Base-by-base conservation (phyloP, 2,888 invertebrate species). In the Oxytorus armatus region DNA sequence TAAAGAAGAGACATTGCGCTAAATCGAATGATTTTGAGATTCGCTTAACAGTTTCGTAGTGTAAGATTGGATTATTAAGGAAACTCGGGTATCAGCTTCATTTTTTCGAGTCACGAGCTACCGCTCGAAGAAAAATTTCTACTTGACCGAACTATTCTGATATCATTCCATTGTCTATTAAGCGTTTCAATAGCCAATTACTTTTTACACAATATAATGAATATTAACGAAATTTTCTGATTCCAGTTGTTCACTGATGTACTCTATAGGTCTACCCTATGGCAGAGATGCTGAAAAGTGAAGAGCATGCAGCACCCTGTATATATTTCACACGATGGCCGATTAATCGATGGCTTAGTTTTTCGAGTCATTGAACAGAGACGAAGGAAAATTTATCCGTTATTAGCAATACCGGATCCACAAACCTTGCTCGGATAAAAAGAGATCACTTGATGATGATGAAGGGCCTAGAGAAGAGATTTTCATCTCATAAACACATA, bases 291-390 rank as follows among this genome's bases (percentile, higher is more conserved):
- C n/a, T 21, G 59, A 2, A 33, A 36, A 21, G 11, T 2, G 33
- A 5, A 29, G 16, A 29, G 39, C 29, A 72, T n/a, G 72, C 39
- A 23, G 23, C 51, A 3, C 23, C 66, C 51, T 14, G 57, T 29
- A 44, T 44, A 25, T 49, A 49, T 29, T 25, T 2, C 33, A 42
- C 44, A 55, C 10, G 42, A 29, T n/a, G 39, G 29, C 7, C 61
- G 61, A 66, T 73, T 72, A 72, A 79, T 78, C 78, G 74, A 73
- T 79, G 79, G 65, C 69, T 79, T 49, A 69, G 42, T 63, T 79
- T 69, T 61, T 66, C 78, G 61, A 78, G 42, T 55, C 53, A 78
- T 69, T 47, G 78, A 78, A 61, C 47, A 25, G 63, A 8, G 14
- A 8, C 18, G 39, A 42, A 49, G 42, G 72, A 11, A 3, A 14